Conservation (phyloP, 1,140 invertebrate genomes). For the Halesus radiatus region DNA sequence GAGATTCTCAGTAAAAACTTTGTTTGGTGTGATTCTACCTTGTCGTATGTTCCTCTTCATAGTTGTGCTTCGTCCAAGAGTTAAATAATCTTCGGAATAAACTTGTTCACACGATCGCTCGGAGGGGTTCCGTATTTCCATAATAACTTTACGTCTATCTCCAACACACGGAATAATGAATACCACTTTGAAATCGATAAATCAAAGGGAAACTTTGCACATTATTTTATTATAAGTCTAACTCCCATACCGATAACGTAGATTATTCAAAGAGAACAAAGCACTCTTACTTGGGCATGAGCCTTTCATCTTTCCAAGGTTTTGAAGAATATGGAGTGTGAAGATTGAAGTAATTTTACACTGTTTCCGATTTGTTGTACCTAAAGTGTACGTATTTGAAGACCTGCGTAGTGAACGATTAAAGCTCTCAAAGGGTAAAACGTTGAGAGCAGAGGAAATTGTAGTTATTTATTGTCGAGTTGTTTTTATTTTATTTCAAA, state of each 20-base stretch:
- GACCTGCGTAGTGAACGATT: no score
- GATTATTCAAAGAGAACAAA: slow-evolving; percentile 12
- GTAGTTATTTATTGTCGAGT: no score
- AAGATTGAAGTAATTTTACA: no score
- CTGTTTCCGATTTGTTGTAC: no score
- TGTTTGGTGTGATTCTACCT: no score
- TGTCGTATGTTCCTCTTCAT: no score
- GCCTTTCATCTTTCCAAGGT: slow-evolving; percentile 5
- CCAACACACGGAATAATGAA: slow-evolving; percentile 24
- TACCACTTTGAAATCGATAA: slow-evolving; percentile 21
- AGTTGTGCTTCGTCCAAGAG: no score
- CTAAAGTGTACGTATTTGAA: no score
- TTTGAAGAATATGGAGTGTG: background rate
- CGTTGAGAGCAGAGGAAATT: no score
- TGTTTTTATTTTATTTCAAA: no score
- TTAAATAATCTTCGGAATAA: background rate
- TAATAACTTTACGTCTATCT: slow-evolving; percentile 14
- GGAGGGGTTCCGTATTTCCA: background rate
- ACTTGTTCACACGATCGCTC: slow-evolving; percentile 42
- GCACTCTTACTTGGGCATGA: background rate
- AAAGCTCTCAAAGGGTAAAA: no score
- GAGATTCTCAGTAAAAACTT: no score
- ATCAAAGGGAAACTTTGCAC: slow-evolving; percentile 26
- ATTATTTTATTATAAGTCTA: background rate
- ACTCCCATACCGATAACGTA: background rate